Percentiles rank a stretch among this genome's conserved stretches.
These are phyloP conservation scores for Trogon melanurus DNA, from an alignment of 2,113 vertebrate genomes.

Conservation along the genomic window DNA sequence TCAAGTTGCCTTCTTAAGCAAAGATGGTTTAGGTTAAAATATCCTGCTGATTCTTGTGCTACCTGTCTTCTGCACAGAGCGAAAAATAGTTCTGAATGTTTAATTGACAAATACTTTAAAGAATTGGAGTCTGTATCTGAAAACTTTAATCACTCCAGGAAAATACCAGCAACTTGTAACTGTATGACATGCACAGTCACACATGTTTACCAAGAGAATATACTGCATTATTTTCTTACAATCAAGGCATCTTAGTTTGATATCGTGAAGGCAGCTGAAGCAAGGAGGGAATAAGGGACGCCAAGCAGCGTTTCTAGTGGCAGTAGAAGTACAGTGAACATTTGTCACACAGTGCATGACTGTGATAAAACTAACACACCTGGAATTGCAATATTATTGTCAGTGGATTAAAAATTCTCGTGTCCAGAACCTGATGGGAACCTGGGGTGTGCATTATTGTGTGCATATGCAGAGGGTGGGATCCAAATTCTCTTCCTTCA, in stretches of 20 bases:
- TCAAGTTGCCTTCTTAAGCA: neutral
- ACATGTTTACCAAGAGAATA: neutral
- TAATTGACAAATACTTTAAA: neutral
- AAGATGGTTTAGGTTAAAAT: neutral
- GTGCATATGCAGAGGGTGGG: neutral
- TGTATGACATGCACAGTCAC: neutral
- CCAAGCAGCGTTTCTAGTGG: neutral
- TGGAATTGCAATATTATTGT: neutral
- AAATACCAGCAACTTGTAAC: neutral
- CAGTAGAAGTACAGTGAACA: neutral
- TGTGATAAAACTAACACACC: neutral
- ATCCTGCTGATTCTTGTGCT: neutral
- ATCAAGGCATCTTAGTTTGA: neutral
- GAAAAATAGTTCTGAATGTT: neutral
- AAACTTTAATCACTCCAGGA: constrained; percentile 10
- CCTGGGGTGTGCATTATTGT: rapidly evolving
- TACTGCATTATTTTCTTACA: neutral
- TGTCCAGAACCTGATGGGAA: neutral
- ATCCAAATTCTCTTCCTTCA: neutral
- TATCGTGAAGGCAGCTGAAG: neutral
- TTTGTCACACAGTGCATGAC: neutral
- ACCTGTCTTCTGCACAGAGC: neutral
- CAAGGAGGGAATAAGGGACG: neutral
- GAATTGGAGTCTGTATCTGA: neutral
- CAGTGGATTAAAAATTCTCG: neutral